A percentile compares a stretch with the other conserved stretches of the same genome.
These are phyloP conservation scores for Caenorhabditis sp. DNA, from an alignment of 2,888 invertebrate genomes.

Conservation along the genomic window DNA sequence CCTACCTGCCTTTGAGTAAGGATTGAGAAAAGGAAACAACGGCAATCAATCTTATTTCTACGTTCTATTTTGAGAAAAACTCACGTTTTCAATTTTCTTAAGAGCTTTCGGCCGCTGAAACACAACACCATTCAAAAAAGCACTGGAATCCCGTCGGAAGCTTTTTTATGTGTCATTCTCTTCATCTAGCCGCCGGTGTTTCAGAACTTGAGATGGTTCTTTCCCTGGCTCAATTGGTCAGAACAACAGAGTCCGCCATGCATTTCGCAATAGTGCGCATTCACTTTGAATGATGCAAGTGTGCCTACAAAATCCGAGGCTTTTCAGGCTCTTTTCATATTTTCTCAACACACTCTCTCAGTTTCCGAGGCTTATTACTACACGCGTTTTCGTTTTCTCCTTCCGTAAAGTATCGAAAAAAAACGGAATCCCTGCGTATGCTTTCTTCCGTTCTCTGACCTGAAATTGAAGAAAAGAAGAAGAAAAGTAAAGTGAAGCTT, in stretches of 20 bases:
- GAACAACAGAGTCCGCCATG: too few relatives aligned
- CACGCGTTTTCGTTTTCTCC: conserved; percentile 12
- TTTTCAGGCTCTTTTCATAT: too few relatives aligned
- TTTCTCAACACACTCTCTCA: too few relatives aligned
- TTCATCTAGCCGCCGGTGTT: conserved; percentile 23
- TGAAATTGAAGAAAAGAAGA: conserved; percentile 2
- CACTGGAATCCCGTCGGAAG: neutral
- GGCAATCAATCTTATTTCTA: too few relatives aligned
- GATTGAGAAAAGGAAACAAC: too few relatives aligned
- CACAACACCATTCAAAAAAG: conserved; percentile 22
- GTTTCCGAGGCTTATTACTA: too few relatives aligned
- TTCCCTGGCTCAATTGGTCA: too few relatives aligned
- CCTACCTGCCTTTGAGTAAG: neutral
- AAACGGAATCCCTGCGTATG: neutral
- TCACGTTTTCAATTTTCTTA: conserved; percentile 22
- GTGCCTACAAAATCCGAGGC: neutral
- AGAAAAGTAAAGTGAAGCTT: neutral
- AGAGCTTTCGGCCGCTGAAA: conserved; percentile 36
- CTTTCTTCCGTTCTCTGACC: neutral
- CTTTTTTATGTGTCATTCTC: too few relatives aligned
- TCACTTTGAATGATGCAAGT: conserved; percentile 1
- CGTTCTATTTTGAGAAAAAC: too few relatives aligned
- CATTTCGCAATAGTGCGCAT: conserved; percentile 34
- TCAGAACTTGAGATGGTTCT: neutral
- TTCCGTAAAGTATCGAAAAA: neutral